A percentile compares a stretch with the other conserved stretches of the same genome.
phyloP scores from a whole-genome alignment of 2,113 vertebrate genomes.

The Garra rufa region DNA sequence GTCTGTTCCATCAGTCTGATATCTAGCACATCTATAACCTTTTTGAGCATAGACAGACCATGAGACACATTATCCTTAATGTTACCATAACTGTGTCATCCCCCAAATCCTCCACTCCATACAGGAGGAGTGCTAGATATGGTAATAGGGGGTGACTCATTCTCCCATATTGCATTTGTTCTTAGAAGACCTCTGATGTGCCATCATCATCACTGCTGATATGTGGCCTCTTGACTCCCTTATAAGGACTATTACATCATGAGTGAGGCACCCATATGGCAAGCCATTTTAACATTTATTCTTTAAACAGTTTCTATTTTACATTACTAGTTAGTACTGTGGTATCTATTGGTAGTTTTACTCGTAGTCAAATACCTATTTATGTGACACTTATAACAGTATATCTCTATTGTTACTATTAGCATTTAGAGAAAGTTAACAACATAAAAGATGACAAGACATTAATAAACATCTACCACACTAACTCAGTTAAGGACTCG shows the following conservation, averaged over 20 bases:
- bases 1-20: not conserved
- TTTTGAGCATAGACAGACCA: not conserved
- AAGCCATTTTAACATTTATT: not conserved
- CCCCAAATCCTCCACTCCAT: not conserved
- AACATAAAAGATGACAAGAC: too few species aligned
- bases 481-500: too few species aligned
- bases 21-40: not conserved
- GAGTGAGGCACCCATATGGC: slow-evolving; percentile 63
- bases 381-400: not conserved
- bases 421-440: too few species aligned
- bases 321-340: not conserved
- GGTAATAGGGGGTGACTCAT: slow-evolving; percentile 52
- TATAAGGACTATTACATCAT: slow-evolving; percentile 79
- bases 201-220: not conserved
- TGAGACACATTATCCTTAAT: slow-evolving; percentile 17
- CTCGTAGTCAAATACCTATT: not conserved
- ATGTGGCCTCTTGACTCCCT: slow-evolving; percentile 58
- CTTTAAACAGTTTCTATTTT: not conserved
- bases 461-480: too few species aligned
- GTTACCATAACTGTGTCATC: not conserved
- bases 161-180: slow-evolving; percentile 61
- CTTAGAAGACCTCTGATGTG: slow-evolving; percentile 33
- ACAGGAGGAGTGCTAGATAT: not conserved
- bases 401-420: not conserved
- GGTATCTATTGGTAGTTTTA: not conserved